Evolutionary conservation across 2,797 vertebrate genomes (phyloP), one percentile per base, ranked within the genome.

Genomic region (Cryptoblepharus egeriae): DNA sequence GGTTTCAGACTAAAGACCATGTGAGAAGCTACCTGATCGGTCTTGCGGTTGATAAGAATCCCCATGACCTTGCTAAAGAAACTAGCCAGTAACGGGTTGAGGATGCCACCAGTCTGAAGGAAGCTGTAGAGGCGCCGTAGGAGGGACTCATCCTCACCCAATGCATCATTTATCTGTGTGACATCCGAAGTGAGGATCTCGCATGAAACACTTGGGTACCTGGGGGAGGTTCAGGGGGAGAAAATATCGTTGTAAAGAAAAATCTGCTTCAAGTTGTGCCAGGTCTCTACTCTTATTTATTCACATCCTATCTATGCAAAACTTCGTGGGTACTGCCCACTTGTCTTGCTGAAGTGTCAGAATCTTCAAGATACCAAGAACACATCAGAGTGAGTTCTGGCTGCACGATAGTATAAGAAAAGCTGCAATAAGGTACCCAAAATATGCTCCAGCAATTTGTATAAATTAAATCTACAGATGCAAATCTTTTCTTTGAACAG

Each of bases 1-100:
- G 73, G 71, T 0, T 7, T 28, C 18, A 4, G 13, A 3, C 26
- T 52, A 3, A 61, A 60, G 30, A 35, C 18, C 15, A 16, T n/a
- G 42, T 7, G 39, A 69, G 52, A 55, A 28, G 35, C 55, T 35
- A 95, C 95, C 94, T 95, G 93, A 80, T 95, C 95, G 0, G 94
- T 95, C 86, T 95, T 96, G 76, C 95, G 93, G 82, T 92, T 95
- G 85, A 96, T 95, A 63, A 96, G 93, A 78, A 95, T 89, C 42
- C 95, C 95, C 95, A 96, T 95, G 79, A 96, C 95, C 89, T 95
- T 95, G 92, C 95, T 96, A 88, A 96, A 96, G 89, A 96, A 96
- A 77, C 95, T 95, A 70, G 95, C 95, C 67, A 96, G 87, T 79
- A 96, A 75, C 0, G 95, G 94, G 79, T 95, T 96, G 83, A 96